Base-by-base conservation (phyloP, 2,797 vertebrate species). In the Pristis pectinata region DNA sequence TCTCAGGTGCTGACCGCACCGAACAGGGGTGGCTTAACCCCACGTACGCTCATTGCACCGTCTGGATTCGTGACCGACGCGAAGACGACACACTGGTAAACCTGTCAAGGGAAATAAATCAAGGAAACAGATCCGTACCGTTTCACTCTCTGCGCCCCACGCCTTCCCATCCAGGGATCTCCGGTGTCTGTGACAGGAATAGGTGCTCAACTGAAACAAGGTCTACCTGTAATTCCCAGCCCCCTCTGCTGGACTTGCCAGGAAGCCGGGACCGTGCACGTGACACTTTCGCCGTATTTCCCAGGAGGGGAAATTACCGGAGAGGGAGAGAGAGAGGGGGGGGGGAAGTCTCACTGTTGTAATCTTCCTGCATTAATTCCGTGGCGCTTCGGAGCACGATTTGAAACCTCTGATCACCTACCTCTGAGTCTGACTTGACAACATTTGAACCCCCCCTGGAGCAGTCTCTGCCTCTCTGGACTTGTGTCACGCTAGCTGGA, bases 211-310 rank as follows among this genome's bases (percentile, higher is more conserved):
- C 85, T 85, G 53, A 27, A 85, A 5, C 34, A 64, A 41, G 17
- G 41, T 74, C 70, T 74, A 93, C 92, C 64, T 93, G 92, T 74
- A 44, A 93, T 74, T 93, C 67, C 92, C 92, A 93, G 44, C 67
- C 92, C 92, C 92, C 92, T 93, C 92, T 93, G 92, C 92, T 93
- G 92, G 92, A 74, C 70, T 93, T 93, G 92, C 27, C 37, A n/a
- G 92, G 92, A 93, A 93, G 70, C 92, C 44, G 67, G 67, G 92
- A 93, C 41, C 67, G 92, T 67, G 67, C 92, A 93, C 67, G 92
- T 93, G 92, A 93, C 44, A 93, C 67, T 49, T 72, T 93, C 74
- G 67, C 44, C 70, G 74, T 74, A 53, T 93, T 93, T 74, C 92
- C 27, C 41, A 30, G 27, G 67, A 93, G 92, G 30, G 93, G 92